Percentiles rank a stretch among this genome's conserved stretches.
phyloP scores from a whole-genome alignment of 2,113 vertebrate genomes.

The Notiomystis cincta region DNA sequence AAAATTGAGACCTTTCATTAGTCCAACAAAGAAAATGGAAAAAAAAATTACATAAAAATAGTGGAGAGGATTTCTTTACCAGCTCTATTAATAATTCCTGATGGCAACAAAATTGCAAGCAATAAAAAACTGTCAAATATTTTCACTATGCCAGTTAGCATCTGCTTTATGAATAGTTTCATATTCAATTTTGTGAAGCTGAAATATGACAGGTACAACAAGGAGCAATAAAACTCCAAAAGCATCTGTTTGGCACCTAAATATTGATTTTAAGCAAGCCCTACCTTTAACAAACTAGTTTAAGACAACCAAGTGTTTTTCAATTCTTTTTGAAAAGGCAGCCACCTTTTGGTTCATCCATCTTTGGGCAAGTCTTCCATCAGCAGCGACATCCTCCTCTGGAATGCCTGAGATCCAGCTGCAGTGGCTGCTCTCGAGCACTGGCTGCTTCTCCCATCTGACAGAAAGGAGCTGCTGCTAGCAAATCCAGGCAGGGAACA shows the following conservation, averaged over 20 bases:
- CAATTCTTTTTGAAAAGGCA: background rate
- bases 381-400: background rate
- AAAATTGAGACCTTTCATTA: background rate
- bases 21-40: background rate
- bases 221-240: background rate
- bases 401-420: background rate
- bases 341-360: background rate
- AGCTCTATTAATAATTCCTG: background rate
- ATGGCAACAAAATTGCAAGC: background rate
- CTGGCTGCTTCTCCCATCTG: background rate
- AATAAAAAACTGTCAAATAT: background rate
- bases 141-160: background rate
- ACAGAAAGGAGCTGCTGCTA: background rate
- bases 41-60: background rate
- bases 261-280: background rate
- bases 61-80: background rate
- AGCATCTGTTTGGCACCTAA: background rate
- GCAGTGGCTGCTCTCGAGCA: fast-evolving
- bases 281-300: background rate
- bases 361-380: background rate
- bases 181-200: background rate
- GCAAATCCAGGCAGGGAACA: background rate
- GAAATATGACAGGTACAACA: background rate
- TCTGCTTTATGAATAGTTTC: background rate
- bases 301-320: background rate